A percentile compares a stretch with the other conserved stretches of the same genome.
phyloP scores from a whole-genome alignment of 2,797 vertebrate genomes.

The Cygnus olor region DNA sequence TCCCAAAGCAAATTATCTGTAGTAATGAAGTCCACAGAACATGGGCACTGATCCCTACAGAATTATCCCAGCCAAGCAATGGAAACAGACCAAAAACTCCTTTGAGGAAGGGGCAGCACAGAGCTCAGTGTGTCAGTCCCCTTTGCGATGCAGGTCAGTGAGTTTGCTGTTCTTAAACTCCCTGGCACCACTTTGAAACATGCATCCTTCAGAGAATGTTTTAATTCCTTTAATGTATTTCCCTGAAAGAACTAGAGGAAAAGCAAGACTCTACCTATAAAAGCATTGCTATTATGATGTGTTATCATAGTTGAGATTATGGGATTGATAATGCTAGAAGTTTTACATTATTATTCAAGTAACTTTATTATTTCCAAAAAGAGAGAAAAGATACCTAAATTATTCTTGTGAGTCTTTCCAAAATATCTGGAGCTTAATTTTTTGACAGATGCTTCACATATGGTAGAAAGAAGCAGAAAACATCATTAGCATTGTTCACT shows the following conservation, averaged over 20 bases:
- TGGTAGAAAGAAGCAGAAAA: neutral
- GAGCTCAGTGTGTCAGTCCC: neutral
- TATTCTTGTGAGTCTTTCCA: neutral
- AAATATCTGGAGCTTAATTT: neutral
- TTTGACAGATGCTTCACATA: neutral
- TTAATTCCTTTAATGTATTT: neutral
- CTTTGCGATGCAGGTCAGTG: neutral
- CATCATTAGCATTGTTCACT: neutral
- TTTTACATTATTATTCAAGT: neutral
- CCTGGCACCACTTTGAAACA: neutral
- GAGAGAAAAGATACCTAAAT: neutral
- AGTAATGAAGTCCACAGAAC: neutral
- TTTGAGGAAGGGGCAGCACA: neutral
- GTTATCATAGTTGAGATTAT: neutral
- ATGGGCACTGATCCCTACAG: neutral
- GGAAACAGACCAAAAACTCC: neutral
- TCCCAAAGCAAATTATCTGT: neutral
- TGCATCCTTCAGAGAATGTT: neutral
- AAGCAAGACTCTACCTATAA: neutral
- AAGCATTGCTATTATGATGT: neutral
- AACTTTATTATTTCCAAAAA: neutral
- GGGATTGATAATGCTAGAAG: neutral
- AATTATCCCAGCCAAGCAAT: neutral
- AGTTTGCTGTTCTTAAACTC: neutral
- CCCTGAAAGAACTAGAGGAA: neutral